These are phyloP conservation scores for Catharus fuscescens DNA, from an alignment of 2,113 vertebrate species.

Conservation along the genomic window DNA sequence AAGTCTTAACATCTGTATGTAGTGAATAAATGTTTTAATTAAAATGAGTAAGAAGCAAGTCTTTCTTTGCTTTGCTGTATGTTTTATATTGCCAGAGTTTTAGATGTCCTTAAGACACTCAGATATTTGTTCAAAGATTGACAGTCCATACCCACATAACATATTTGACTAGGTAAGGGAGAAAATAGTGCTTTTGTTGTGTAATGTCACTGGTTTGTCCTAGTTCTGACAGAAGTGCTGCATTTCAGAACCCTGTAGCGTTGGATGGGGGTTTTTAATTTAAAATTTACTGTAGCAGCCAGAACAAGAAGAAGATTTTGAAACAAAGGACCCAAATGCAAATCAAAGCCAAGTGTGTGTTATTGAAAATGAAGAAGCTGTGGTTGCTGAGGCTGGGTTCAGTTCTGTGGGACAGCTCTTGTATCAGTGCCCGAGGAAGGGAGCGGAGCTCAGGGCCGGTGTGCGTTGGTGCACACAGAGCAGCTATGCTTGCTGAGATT, in stretches of 20 bases:
- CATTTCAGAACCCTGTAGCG: not conserved
- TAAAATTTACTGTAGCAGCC: not conserved
- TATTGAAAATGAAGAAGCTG: not conserved
- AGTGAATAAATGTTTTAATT: conserved; percentile 25
- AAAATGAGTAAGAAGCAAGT: not conserved
- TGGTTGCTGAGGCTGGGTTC: not conserved
- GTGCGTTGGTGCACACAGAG: no score
- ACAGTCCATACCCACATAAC: not conserved
- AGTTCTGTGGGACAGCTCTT: no score
- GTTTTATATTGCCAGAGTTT: not conserved
- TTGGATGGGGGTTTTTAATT: not conserved
- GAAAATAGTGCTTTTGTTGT: not conserved
- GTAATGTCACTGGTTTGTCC: not conserved
- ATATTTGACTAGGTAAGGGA: not conserved
- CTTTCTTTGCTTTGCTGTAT: not conserved
- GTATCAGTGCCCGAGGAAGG: no score
- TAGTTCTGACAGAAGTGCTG: not conserved
- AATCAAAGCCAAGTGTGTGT: not conserved
- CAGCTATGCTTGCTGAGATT: no score
- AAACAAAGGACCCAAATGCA: not conserved
- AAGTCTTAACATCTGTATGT: not conserved
- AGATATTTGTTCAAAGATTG: not conserved
- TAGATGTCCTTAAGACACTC: not conserved
- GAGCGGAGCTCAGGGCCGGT: no score
- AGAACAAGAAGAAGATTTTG: not conserved